Percentiles rank a stretch among this genome's conserved stretches.
phyloP scores from a whole-genome alignment of 1,140 invertebrate genomes.

The Brachionus paranguensis region DNA sequence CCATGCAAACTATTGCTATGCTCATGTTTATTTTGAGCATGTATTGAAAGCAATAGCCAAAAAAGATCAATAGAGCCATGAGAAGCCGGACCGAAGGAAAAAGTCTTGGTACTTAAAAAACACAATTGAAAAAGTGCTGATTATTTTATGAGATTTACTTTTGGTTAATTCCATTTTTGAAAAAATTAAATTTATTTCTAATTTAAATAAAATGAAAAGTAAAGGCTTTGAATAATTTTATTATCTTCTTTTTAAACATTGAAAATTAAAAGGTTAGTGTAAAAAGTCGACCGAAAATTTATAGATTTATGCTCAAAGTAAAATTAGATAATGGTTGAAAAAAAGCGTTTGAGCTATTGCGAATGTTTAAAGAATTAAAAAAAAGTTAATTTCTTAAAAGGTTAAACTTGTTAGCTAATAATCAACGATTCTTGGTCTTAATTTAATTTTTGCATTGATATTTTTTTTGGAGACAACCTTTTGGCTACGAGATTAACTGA shows the following conservation, averaged over 20 bases:
- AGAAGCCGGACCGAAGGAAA: conserved; percentile 41
- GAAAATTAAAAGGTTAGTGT: neutral
- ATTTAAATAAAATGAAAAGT: neutral
- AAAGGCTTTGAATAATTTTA: neutral
- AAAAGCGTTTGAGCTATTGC: neutral
- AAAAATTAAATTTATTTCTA: neutral
- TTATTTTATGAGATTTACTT: neutral
- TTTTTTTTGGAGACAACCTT: neutral
- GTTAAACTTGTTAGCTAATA: neutral
- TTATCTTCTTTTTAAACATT: neutral
- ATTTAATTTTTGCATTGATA: neutral
- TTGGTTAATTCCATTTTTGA: neutral
- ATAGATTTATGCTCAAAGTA: neutral
- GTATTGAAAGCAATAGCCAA: conserved; percentile 58
- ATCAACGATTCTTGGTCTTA: neutral
- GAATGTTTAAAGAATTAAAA: neutral
- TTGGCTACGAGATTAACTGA: neutral
- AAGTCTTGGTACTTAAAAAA: neutral
- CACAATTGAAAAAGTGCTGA: neutral
- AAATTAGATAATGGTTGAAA: neutral
- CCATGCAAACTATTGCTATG: conserved; percentile 80
- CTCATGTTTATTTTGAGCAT: conserved; percentile 78
- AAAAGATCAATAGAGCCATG: conserved; percentile 44
- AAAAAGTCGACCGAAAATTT: neutral
- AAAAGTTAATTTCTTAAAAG: neutral